Conservation (phyloP, 2,113 vertebrate species). For the Epinephelus fuscoguttatus region DNA sequence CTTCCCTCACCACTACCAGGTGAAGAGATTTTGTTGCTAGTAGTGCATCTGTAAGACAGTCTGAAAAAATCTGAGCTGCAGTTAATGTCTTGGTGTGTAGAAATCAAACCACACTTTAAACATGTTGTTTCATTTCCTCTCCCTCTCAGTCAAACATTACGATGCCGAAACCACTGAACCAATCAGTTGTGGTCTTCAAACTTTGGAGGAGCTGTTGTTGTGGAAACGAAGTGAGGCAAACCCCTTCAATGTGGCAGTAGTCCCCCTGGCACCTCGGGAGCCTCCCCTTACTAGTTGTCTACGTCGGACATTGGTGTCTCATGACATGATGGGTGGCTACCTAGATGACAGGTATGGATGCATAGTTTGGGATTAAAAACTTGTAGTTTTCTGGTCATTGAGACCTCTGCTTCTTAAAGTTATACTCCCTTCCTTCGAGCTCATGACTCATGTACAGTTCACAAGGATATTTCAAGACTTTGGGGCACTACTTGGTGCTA, state of each 20-base stretch:
- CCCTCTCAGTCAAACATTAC: constrained; percentile 86
- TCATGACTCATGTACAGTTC: background rate
- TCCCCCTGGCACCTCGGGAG: constrained; percentile 83
- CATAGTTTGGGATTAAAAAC: background rate
- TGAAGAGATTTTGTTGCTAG: constrained; percentile 10
- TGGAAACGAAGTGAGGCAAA: constrained; percentile 86
- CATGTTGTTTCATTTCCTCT: background rate
- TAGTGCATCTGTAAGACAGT: too few relatives aligned
- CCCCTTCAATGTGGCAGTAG: constrained; percentile 85
- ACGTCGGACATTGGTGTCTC: constrained; percentile 91
- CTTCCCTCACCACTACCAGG: constrained; percentile 71
- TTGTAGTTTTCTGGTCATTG: too few relatives aligned
- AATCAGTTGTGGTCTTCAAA: constrained; percentile 88
- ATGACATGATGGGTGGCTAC: constrained; percentile 97
- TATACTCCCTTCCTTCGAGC: background rate
- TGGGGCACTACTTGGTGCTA: background rate
- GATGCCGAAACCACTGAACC: constrained; percentile 89
- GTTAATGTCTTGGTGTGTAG: background rate
- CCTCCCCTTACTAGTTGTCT: constrained; percentile 81
- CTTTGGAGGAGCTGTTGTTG: constrained; percentile 89
- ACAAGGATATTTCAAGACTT: background rate
- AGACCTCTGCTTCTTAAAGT: too few relatives aligned
- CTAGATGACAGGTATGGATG: constrained; percentile 90
- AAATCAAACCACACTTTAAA: background rate
- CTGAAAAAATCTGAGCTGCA: background rate